Conservation (phyloP, 2,797 vertebrate genomes). For the Poecilia wingei region DNA sequence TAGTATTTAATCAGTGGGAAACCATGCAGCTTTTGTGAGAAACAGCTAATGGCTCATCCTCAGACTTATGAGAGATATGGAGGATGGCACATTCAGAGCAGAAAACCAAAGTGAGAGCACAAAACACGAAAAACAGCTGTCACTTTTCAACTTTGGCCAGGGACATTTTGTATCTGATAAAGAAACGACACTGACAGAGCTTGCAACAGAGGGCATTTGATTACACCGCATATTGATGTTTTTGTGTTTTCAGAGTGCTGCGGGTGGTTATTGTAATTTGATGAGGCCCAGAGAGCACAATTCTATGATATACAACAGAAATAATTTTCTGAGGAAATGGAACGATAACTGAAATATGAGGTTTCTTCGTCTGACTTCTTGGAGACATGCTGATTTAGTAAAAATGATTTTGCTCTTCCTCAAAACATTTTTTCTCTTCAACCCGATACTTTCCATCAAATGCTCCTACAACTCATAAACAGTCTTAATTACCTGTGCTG, state of each 20-base stretch:
- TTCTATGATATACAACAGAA: conserved; percentile 52
- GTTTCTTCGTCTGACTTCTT: conserved; percentile 55
- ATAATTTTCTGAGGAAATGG: conserved; percentile 59
- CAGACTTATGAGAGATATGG: conserved; percentile 38
- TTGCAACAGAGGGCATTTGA: conserved; percentile 64
- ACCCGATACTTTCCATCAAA: background rate
- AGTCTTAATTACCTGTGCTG: background rate
- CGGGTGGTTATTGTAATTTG: conserved; percentile 70
- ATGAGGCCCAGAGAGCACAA: conserved; percentile 59
- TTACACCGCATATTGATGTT: conserved; percentile 78
- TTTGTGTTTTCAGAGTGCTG: conserved; percentile 65
- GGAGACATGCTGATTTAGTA: conserved; percentile 57
- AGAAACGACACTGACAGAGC: conserved; percentile 73
- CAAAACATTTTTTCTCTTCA: conserved; percentile 6
- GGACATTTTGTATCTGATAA: conserved; percentile 70
- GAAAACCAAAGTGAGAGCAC: conserved; percentile 30
- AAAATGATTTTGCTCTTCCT: conserved; percentile 9
- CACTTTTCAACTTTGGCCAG: conserved; percentile 66
- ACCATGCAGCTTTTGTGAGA: conserved; percentile 36
- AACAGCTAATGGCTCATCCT: conserved; percentile 24
- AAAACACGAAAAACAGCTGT: conserved; percentile 27
- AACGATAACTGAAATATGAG: conserved; percentile 65
- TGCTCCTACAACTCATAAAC: conserved; percentile 4
- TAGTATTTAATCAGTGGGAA: conserved; percentile 63
- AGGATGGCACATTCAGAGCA: conserved; percentile 24